Base-by-base conservation (phyloP, 2,888 invertebrate species). In the Drosophila kambysellisi region DNA sequence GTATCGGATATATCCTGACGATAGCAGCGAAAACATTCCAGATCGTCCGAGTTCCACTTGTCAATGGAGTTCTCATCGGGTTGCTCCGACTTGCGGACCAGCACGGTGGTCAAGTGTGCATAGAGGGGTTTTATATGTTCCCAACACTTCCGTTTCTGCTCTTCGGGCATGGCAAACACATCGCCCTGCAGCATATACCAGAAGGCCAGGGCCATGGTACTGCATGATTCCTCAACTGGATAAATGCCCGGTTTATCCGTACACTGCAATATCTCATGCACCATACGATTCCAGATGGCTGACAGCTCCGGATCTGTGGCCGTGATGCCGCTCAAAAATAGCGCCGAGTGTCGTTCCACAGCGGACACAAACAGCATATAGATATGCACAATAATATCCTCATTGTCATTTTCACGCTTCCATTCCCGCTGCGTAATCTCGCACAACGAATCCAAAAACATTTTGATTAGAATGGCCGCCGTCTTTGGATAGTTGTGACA, bases 1-100 rank as follows among this genome's bases (percentile, higher is more conserved):
- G 97, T 96, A 91, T 98, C 97, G 0, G 96, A 96, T 66, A 97
- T 96, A 88, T 98, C 98, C 92, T 97, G 97, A 68, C 97, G 94
- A 91, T 97, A 97, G 93, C 98, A 98, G 15, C 98, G 94, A 90
- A 98, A 96, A 56, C 96, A 94, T 93, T 99, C 98, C 70, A 96
- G 95, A 89, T 98, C 98, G 79, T 98, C 98, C 35, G 95, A 94
- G 6, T 95, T 94, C 94, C 96, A 95, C 54, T 91, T 92, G 8
- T 95, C 94, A 54, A 95, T 95, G 0, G 95, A 93, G 9, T 92
- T 93, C 62, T 95, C 95, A 37, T 94, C 92, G 0, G 98, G 97
- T 79, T 96, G 95, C 89, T 96, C 96, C 0, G 97, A 96, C 93
- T 99, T 98, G 58, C 95, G 94, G 32, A 98, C 94, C 69, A 98